phyloP scores from a whole-genome alignment of 2,113 vertebrate species.

The Semicossyphus pulcher region DNA sequence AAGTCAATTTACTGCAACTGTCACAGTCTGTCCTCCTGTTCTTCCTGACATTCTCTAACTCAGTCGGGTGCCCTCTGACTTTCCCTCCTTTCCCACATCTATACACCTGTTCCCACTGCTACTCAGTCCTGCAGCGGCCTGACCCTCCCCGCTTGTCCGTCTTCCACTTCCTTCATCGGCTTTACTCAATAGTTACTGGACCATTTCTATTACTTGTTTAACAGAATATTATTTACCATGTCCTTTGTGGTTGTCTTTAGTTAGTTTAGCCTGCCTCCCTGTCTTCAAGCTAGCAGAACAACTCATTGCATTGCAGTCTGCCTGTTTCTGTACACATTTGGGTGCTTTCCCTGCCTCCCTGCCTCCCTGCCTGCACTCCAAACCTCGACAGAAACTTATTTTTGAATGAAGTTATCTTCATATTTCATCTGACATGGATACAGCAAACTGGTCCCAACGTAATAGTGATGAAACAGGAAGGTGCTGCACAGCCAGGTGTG shows the following conservation, averaged over 20 bases:
- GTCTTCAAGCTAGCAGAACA: not conserved
- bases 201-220: not conserved
- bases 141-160: not conserved
- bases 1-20: not conserved
- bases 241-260: not conserved
- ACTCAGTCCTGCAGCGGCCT: not conserved
- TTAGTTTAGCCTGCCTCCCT: not conserved
- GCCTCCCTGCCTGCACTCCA: not conserved
- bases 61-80: too few species aligned
- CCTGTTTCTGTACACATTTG: not conserved
- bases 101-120: not conserved
- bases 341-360: not conserved
- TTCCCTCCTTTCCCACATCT: too few species aligned
- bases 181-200: not conserved
- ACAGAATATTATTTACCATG: too few species aligned
- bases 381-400: not conserved
- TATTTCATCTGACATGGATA: not conserved
- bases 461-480: constrained; percentile 18
- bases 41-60: too few species aligned
- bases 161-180: not conserved
- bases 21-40: not conserved
- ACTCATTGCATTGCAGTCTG: not conserved
- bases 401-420: constrained; percentile 16
- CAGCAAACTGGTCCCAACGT: not conserved
- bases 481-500: constrained; percentile 16